Conservation (phyloP, 1,140 invertebrate genomes). For the Chrysomallon squamiferum region DNA sequence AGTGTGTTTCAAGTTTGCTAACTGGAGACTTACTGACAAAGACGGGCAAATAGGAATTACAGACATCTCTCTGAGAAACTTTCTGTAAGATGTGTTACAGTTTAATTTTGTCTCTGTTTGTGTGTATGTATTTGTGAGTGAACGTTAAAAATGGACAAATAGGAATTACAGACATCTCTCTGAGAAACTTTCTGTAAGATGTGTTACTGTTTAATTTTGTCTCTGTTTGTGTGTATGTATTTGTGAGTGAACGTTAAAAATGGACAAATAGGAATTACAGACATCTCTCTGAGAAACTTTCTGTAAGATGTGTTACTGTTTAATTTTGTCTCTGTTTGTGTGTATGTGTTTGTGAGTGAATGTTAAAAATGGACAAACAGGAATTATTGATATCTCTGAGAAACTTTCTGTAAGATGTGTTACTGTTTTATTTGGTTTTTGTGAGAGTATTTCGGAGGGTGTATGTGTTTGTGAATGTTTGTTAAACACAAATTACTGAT, state of each 20-base stretch:
- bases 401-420: constrained; percentile 83
- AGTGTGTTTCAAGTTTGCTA: constrained; percentile 98
- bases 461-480: neutral
- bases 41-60: constrained; percentile 97
- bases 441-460: no score
- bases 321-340: neutral
- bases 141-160: constrained; percentile 57
- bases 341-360: neutral
- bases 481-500: constrained; percentile 86
- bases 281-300: constrained; percentile 95
- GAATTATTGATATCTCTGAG: constrained; percentile 93
- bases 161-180: constrained; percentile 92
- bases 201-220: neutral
- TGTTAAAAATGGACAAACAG: constrained; percentile 65
- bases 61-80: constrained; percentile 94
- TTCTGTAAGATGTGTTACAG: constrained; percentile 72
- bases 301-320: constrained; percentile 69
- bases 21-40: constrained; percentile 95
- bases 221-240: neutral
- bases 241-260: neutral
- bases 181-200: constrained; percentile 91
- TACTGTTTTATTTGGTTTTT: neutral
- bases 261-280: constrained; percentile 81
- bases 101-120: neutral
- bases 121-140: neutral